Evolutionary conservation across 2,797 vertebrate species (phyloP).

Genomic region (Melanotaenia pygmaea): DNA sequence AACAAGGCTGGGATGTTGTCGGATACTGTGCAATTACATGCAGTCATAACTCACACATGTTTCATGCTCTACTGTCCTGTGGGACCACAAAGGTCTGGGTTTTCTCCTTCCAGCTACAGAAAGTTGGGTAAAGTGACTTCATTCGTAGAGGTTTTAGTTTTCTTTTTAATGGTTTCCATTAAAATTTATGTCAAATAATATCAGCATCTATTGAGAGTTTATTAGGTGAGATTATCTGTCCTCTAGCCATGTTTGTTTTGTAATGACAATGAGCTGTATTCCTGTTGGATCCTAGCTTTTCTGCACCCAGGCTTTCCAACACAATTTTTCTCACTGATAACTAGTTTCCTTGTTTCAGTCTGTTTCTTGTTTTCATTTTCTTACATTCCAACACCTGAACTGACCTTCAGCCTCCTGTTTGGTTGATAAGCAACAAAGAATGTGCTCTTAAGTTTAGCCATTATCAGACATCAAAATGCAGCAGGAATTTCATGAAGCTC

Average conservation of each 20-base stretch:
- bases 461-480: neutral
- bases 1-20: constrained; percentile 34
- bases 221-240: neutral
- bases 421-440: neutral
- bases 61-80: constrained; percentile 35
- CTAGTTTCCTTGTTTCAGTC: neutral
- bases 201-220: too few relatives aligned
- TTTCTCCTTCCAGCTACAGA: constrained; percentile 5
- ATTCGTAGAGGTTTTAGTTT: neutral
- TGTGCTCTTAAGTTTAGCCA: neutral
- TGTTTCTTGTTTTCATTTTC: constrained; percentile 11
- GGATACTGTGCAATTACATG: constrained; percentile 55
- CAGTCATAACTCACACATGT: constrained; percentile 54
- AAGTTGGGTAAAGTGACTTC: constrained; percentile 33
- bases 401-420: neutral
- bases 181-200: too few relatives aligned
- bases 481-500: neutral
- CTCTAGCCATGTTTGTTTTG: neutral
- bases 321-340: constrained; percentile 7
- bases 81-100: constrained; percentile 18
- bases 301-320: neutral
- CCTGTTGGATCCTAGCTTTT: constrained; percentile 12
- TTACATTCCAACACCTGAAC: constrained; percentile 1
- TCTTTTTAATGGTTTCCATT: constrained; percentile 5
- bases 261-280: constrained; percentile 24